Evolutionary conservation across 2,113 vertebrate species (phyloP), one percentile per base, ranked within the genome.

Genomic region (Rhinolophus sinicus): DNA sequence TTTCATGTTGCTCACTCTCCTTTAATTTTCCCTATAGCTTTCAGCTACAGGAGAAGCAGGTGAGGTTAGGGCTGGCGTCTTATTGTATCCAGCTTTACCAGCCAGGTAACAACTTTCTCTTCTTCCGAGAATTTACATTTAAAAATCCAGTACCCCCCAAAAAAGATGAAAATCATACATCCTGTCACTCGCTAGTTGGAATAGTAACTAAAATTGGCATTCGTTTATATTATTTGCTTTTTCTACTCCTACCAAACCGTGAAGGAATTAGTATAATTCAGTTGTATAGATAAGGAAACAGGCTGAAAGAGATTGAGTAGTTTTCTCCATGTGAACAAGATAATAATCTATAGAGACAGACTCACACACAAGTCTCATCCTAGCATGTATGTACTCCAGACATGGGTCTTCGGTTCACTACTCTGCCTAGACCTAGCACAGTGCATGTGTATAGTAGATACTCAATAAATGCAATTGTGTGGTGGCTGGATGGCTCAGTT

Each of bases 321-420:
- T 89, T 80, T 82, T 69, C 64, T 90, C 64, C 65, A 30, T 6
- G 8, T 54, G 38, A 84, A 69, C 62, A 92, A 67, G 35, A 60
- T 33, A 67, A 88, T 60, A 24, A 16, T 33, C 16, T n/a, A 22
- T 19, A 81, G 58, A 78, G 38, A 28, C 70, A 72, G 22, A 28
- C n/a, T 58, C 54, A 70, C 11, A 28, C 1, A 21, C 11, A 62
- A 30, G 73, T 65, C 40, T 64, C 47, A 40, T 44, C 60, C 33
- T 22, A 56, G 26, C 14, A 15, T 0, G 0, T 22, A 1, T 24
- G 35, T 22, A 26, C 65, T 75, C 24, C 5, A 3, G 2, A 40
- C 58, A 3, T 33, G 33, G 24, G 24, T 47, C 60, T 65, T 70
- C 44, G 12, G 12, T 28, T 90, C 72, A 28, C 62, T n/a, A 3